Base-by-base conservation (phyloP, 2,888 invertebrate species). In the Chymomyza fuscimana region DNA sequence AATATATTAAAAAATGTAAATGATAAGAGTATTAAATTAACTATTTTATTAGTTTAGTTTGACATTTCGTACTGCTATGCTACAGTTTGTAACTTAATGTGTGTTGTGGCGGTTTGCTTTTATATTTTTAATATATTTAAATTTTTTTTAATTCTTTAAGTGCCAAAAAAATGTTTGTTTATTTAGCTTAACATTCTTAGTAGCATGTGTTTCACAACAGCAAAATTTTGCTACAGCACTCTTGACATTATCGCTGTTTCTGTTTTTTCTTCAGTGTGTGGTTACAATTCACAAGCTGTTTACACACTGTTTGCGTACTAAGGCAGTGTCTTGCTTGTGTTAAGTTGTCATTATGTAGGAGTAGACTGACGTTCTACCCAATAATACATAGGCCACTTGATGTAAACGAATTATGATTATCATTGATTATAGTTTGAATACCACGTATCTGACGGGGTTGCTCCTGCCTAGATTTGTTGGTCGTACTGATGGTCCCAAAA, bases 341-440 rank as follows among this genome's bases (percentile, higher is more conserved):
- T 0, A 80, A 79, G 69, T 88, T 88, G 90, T 90, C 91, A 86
- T 90, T 87, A 1, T 82, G 90, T 86, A 87, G 86, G 19, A 82
- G 89, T 90, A 84, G 86, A 91, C 91, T 90, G 91, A 90, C 91
- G 90, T 90, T 90, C 91, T 90, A 90, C 89, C 90, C 90, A 82
- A 81, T 89, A 85, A 82, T 85, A 81, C 82, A 85, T 2, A 89
- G 88, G 84, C 88, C 91, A 91, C 62, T 79, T 90, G 90, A 90
- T 91, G 91, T 76, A 77, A 80, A 64, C 10, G 74, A 85, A 90
- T 90, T 89, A 91, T 91, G 90, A 91, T 77, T 72, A 79, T 74
- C 77, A 60, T 70, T 91, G 90, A 90, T 90, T 90, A 90, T 80
- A 83, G 82, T 85, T 87, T 70, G 54, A 66, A 67, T 83, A 89